Evolutionary conservation across 1,140 invertebrate genomes (phyloP).

Genomic region (Trinorchestia longiramus): DNA sequence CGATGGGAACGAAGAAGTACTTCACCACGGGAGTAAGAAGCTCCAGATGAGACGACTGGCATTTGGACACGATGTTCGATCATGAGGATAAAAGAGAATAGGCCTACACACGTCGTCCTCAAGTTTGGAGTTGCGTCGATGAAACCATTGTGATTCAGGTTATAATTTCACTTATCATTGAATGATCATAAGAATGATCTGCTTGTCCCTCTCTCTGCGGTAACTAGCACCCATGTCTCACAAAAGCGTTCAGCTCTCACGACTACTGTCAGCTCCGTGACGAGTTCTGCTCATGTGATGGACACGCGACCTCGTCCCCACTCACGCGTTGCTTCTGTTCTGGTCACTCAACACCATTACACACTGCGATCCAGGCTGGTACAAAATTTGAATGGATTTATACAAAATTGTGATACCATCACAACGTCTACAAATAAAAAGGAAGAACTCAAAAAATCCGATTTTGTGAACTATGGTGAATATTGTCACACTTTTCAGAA

Average conservation of each 20-base stretch:
- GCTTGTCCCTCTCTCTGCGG: neutral
- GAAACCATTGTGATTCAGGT: neutral
- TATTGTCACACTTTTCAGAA: neutral
- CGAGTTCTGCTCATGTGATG: neutral
- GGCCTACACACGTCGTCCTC: neutral
- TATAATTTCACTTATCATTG: neutral
- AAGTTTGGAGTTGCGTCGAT: neutral
- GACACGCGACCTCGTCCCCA: neutral
- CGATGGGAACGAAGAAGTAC: neutral
- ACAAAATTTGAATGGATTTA: neutral
- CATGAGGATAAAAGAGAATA: neutral
- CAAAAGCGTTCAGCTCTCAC: neutral
- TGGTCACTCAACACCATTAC: neutral
- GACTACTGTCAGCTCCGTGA: neutral
- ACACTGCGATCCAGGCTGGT: neutral
- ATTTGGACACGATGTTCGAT: neutral
- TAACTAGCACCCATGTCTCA: neutral
- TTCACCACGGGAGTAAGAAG: neutral
- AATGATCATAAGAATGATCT: neutral
- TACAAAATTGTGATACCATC: neutral
- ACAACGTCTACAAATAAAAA: neutral
- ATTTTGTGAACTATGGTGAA: neutral
- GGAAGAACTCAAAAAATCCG: neutral
- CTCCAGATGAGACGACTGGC: neutral
- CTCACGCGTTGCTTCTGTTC: neutral